Evolutionary conservation across 2,888 invertebrate genomes (phyloP), one percentile per base, ranked within the genome.

Genomic region (Neoascia interrupta): DNA sequence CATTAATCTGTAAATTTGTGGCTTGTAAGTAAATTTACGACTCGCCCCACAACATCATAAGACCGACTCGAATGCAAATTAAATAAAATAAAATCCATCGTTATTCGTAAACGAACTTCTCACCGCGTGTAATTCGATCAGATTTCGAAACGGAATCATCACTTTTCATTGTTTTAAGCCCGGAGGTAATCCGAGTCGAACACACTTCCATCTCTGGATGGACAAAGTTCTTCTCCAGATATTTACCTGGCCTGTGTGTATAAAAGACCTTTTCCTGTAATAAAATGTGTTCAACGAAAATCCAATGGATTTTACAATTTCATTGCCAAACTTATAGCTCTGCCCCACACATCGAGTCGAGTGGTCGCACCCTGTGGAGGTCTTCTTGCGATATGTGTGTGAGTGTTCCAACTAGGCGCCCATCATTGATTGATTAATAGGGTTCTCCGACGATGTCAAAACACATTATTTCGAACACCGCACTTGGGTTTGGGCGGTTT

Each of bases 361-460:
- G 10, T 4, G 31, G 10, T n/a, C n/a, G 31, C 31, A 31, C 31
- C 31, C 31, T 6, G 8, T n/a, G n/a, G n/a, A n/a, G n/a, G n/a
- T n/a, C n/a, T n/a, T n/a, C n/a, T n/a, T n/a, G n/a, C n/a, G n/a
- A n/a, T n/a, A n/a, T n/a, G n/a, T n/a, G n/a, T n/a, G n/a, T n/a
- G 8, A 31, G 31, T 8, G 2, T 31, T 31, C 31, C 31, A 6
- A 6, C 31, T n/a, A 31, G 41, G 76, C 58, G 76, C 47, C 70
- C 70, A 76, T 64, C 58, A 39, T 53, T 76, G 70, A 76, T 76
- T 76, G 76, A 76, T 76, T 70, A 70, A 76, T 76, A 53, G 58
- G 58, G 23, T 41, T 45, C 64, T 60, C 47, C 19, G 34, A n/a
- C 47, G 37, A 60, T 76, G 58, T 70, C 76, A 76, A 72, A 72